A percentile compares a stretch with the other conserved stretches of the same genome.
Evolutionary conservation across 2,113 vertebrate genomes (phyloP).

Genomic region (Eublepharis macularius): DNA sequence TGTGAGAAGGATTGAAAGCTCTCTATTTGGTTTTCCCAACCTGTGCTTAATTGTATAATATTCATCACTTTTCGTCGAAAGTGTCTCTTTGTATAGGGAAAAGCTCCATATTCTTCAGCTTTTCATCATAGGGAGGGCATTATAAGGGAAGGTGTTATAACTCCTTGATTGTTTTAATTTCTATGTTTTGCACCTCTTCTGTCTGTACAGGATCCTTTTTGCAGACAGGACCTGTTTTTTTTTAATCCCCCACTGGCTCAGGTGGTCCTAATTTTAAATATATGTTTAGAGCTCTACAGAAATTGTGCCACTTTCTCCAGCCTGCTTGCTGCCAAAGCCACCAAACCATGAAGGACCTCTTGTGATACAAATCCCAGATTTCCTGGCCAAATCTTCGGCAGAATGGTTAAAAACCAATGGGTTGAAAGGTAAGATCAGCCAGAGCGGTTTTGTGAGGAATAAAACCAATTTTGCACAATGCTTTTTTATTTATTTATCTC

Average conservation of each 20-base stretch:
- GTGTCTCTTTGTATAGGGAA: no score
- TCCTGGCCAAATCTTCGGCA: conserved; percentile 72
- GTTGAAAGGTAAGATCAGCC: conserved; percentile 76
- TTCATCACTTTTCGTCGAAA: no score
- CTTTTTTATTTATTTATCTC: rapidly evolving
- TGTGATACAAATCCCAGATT: conserved; percentile 66
- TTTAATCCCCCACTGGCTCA: neutral
- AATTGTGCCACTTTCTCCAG: conserved; percentile 44
- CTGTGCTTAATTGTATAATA: no score
- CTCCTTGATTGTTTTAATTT: no score
- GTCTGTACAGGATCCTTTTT: no score
- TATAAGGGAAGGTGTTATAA: no score
- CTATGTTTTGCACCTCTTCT: no score
- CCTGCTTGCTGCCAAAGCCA: conserved; percentile 57
- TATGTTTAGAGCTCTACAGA: conserved; percentile 68
- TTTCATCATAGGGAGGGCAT: no score
- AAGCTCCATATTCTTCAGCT: no score
- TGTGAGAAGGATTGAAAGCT: no score
- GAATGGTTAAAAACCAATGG: conserved; percentile 82
- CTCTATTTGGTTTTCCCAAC: no score
- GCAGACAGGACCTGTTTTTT: no score
- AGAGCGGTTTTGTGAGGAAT: neutral
- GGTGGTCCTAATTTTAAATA: conserved; percentile 31
- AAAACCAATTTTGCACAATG: neutral
- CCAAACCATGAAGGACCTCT: conserved; percentile 67